These are phyloP conservation scores for Phenganax subtilis DNA, from an alignment of 92 coral and sea anemone genomes.

Conservation along the genomic window DNA sequence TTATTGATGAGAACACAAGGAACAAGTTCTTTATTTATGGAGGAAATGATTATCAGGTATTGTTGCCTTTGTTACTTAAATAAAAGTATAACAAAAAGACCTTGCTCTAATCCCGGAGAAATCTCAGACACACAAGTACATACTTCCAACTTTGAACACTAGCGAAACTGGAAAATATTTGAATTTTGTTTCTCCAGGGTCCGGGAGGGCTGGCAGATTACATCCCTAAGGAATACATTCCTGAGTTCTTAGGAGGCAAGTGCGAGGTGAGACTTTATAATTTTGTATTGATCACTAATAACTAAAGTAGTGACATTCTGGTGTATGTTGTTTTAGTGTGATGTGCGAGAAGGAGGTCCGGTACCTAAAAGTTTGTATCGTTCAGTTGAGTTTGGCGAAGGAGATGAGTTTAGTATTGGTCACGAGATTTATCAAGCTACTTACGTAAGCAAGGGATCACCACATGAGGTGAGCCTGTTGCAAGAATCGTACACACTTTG, in stretches of 20 bases:
- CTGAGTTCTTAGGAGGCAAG: constrained; percentile 93
- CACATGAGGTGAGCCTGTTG: constrained; percentile 64
- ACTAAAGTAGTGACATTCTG: background rate
- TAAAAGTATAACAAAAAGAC: background rate
- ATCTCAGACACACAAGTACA: too few species aligned
- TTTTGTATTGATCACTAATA: background rate
- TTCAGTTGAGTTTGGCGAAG: constrained; percentile 82
- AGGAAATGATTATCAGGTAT: constrained; percentile 92
- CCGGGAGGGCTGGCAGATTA: constrained; percentile 96
- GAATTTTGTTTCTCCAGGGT: constrained; percentile 46
- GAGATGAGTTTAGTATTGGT: constrained; percentile 73
- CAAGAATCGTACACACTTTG: background rate
- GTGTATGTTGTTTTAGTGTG: constrained; percentile 45
- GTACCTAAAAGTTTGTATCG: constrained; percentile 92
- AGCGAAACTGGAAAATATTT: background rate
- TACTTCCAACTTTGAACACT: background rate
- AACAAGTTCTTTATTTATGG: constrained; percentile 97
- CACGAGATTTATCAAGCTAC: constrained; percentile 94
- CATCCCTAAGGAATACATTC: constrained; percentile 72
- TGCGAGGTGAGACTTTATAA: constrained; percentile 52
- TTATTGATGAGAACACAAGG: constrained; percentile 95
- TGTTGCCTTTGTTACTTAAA: background rate
- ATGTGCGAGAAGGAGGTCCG: constrained; percentile 79
- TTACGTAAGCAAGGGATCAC: constrained; percentile 93
- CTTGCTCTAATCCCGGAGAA: background rate